Evolutionary conservation across 2,113 vertebrate genomes (phyloP).

Genomic region (Empidonax alnorum): DNA sequence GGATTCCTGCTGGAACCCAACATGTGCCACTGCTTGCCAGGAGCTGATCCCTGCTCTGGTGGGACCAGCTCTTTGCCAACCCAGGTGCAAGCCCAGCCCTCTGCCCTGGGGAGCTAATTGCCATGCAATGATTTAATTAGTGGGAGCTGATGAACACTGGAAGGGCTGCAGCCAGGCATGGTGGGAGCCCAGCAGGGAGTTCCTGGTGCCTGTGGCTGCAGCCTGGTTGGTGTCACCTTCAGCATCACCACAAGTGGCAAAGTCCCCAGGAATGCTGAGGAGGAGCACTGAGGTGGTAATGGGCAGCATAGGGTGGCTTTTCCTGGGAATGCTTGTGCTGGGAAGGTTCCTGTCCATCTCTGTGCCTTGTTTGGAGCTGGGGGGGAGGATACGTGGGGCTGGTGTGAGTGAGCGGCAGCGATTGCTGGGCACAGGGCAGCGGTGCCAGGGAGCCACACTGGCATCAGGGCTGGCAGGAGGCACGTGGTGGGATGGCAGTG

Average conservation of each 20-base stretch:
- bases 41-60: not conserved
- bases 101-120: not conserved
- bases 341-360: not conserved
- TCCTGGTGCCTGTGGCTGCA: not conserved
- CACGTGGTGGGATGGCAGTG: accelerated
- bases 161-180: not conserved
- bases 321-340: not conserved
- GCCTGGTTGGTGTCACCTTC: accelerated
- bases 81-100: not conserved
- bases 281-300: accelerated
- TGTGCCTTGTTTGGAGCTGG: not conserved
- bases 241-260: accelerated
- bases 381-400: accelerated
- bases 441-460: accelerated
- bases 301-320: accelerated
- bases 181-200: not conserved
- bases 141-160: not conserved
- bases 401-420: accelerated
- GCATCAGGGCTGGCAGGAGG: not conserved
- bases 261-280: accelerated
- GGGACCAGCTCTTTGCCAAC: not conserved
- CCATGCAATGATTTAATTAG: not conserved
- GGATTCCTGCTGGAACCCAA: not conserved
- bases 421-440: accelerated
- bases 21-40: accelerated